Evolutionary conservation across 2,888 invertebrate genomes (phyloP).

Genomic region (Agrochola litura): DNA sequence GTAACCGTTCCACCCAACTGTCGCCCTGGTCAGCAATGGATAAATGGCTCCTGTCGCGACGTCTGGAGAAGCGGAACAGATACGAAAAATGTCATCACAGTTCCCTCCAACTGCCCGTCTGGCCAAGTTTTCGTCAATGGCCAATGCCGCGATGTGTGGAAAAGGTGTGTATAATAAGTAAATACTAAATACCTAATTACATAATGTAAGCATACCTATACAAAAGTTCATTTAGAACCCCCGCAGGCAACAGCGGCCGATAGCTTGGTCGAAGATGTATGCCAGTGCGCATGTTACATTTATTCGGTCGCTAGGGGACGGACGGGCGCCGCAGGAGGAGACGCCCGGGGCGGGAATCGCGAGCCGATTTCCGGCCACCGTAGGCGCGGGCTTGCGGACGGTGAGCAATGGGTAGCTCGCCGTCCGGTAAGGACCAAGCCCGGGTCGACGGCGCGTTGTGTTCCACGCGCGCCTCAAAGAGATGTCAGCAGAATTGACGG

Average conservation of each 20-base stretch:
- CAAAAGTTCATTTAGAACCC: background rate
- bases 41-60: constrained; percentile 63
- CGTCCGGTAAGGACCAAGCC: too few relatives aligned
- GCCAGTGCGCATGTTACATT: background rate
- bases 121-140: constrained; percentile 70
- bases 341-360: too few relatives aligned
- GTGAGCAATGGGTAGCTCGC: too few relatives aligned
- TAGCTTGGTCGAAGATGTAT: background rate
- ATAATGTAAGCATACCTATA: too few relatives aligned
- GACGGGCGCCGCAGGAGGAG: too few relatives aligned
- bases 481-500: too few relatives aligned
- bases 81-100: constrained; percentile 63
- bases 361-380: too few relatives aligned
- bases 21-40: constrained; percentile 54
- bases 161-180: constrained; percentile 39
- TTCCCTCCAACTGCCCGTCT: constrained; percentile 68
- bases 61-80: constrained; percentile 53
- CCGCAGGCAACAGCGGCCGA: background rate
- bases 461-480: too few relatives aligned
- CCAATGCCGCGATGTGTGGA: constrained; percentile 70
- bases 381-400: too few relatives aligned
- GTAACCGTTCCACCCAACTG: constrained; percentile 58
- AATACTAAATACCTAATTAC: too few relatives aligned
- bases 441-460: too few relatives aligned
- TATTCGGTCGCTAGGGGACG: too few relatives aligned